Base-by-base conservation (phyloP, 2,797 vertebrate species). In the Mallotus villosus region DNA sequence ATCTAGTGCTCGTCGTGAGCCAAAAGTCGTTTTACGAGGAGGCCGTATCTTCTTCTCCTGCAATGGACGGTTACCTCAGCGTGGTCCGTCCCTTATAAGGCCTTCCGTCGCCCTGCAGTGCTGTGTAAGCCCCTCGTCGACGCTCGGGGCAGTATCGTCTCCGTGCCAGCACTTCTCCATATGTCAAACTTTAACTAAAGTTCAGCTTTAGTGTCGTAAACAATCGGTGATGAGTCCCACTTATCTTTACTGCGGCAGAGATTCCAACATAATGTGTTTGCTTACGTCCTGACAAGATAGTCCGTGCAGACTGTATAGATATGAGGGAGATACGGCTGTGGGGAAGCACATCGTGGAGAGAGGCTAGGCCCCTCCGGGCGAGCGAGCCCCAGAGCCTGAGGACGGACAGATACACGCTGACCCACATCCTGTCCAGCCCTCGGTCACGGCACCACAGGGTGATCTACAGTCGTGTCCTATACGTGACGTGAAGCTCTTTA, bases 231-330 rank as follows among this genome's bases (percentile, higher is more conserved):
- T 64, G 58, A 63, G 66, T 46, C 58, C 9, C 37, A 53, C 46
- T 61, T 78, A 80, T 78, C 71, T 81, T 78, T 73, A 67, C 69
- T 59, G 51, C 51, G 24, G 24, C 14, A 63, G 59, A 75, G 73
- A 77, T 77, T 57, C 34, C 57, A 55, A 53, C 24, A 46, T 75
- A 71, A 75, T 72, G 67, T 71, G 74, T 76, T 76, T 68, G 66
- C 60, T 66, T 22, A 61, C 58, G 53, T 65, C n/a, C 12, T 76
- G 49, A 71, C 62, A 57, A 77, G 67, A 79, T 65, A 75, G 34
- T 53, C 51, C 22, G 17, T 29, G 55, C 27, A 14, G 24, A 32
- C 22, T 41, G 53, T 70, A 72, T 61, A 75, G 73, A 73, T 58
- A 80, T 67, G 53, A 68, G 49, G 19, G 59, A 74, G 68, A 70